A percentile compares a stretch with the other conserved stretches of the same genome.
phyloP scores from a whole-genome alignment of 1,140 invertebrate genomes.

The Matsumurasca onukii region DNA sequence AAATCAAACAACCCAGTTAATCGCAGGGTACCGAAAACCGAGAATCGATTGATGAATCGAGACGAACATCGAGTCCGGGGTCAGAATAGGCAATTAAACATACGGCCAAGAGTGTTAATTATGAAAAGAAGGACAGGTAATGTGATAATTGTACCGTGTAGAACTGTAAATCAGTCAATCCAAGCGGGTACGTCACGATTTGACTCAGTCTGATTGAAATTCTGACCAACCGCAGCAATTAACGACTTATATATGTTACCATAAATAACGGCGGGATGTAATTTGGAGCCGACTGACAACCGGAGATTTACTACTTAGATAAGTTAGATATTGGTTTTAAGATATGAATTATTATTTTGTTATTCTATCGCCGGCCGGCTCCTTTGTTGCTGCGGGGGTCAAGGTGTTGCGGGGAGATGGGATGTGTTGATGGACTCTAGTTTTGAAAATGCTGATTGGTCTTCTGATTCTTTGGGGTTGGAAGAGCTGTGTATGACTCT shows the following conservation, averaged over 20 bases:
- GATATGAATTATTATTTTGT: constrained; percentile 24
- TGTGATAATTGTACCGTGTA: constrained; percentile 20
- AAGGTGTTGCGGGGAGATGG: background rate
- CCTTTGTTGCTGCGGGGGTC: constrained; percentile 2
- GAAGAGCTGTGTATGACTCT: no score
- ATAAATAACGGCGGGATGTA: constrained; percentile 28
- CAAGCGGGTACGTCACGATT: constrained; percentile 19
- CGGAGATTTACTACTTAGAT: constrained; percentile 25
- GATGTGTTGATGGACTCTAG: no score
- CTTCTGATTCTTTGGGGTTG: no score
- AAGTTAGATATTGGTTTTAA: constrained; percentile 30
- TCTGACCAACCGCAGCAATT: constrained; percentile 24
- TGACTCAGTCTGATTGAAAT: constrained; percentile 21
- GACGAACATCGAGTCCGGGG: background rate
- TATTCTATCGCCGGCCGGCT: constrained; percentile 8
- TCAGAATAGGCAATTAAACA: constrained; percentile 22
- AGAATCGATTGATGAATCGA: background rate
- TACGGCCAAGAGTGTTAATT: constrained; percentile 13
- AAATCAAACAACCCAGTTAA: constrained; percentile 7
- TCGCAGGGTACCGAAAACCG: background rate
- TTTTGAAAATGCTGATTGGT: no score
- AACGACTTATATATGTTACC: constrained; percentile 30
- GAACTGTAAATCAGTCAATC: constrained; percentile 22
- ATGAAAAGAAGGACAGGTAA: constrained; percentile 14
- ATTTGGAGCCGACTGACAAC: constrained; percentile 22